phyloP scores from a whole-genome alignment of 2,888 invertebrate species.

The Mythimna ferrago region DNA sequence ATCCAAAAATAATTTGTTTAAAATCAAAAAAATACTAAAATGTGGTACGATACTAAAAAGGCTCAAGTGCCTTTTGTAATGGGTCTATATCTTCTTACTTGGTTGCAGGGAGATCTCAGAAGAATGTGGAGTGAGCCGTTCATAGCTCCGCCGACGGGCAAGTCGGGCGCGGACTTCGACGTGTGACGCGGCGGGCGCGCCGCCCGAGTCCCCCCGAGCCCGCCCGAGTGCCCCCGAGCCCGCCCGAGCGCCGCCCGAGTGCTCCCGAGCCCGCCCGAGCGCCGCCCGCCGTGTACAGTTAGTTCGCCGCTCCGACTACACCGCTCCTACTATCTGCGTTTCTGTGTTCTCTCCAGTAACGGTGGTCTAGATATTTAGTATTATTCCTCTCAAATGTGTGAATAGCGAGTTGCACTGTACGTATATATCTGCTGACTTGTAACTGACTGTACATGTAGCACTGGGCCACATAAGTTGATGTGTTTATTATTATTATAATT shows the following conservation, averaged over 20 bases:
- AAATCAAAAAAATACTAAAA: too few species aligned
- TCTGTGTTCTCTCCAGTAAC: slow-evolving; percentile 47
- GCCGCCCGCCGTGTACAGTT: slow-evolving; percentile 45
- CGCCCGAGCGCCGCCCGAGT: background rate
- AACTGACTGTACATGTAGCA: slow-evolving; percentile 67
- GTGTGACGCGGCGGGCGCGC: slow-evolving; percentile 78
- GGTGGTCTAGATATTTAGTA: slow-evolving; percentile 54
- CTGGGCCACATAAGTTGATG: slow-evolving; percentile 71
- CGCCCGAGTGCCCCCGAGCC: background rate
- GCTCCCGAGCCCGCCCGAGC: background rate
- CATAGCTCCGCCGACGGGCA: slow-evolving; percentile 95
- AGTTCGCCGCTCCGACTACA: slow-evolving; percentile 40
- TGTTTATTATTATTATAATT: slow-evolving; percentile 66
- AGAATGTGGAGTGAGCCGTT: slow-evolving; percentile 99
- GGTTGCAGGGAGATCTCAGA: slow-evolving; percentile 96
- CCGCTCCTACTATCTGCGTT: slow-evolving; percentile 34
- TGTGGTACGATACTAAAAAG: background rate
- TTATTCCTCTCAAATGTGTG: slow-evolving; percentile 48
- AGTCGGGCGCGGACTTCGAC: slow-evolving; percentile 89
- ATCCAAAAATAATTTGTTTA: too few species aligned
- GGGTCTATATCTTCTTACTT: background rate
- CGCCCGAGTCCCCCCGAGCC: slow-evolving; percentile 4
- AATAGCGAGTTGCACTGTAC: slow-evolving; percentile 58
- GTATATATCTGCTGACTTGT: slow-evolving; percentile 56
- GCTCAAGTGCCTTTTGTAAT: background rate